Evolutionary conservation across 2,113 vertebrate genomes (phyloP).

Genomic region (Malurus elegans): DNA sequence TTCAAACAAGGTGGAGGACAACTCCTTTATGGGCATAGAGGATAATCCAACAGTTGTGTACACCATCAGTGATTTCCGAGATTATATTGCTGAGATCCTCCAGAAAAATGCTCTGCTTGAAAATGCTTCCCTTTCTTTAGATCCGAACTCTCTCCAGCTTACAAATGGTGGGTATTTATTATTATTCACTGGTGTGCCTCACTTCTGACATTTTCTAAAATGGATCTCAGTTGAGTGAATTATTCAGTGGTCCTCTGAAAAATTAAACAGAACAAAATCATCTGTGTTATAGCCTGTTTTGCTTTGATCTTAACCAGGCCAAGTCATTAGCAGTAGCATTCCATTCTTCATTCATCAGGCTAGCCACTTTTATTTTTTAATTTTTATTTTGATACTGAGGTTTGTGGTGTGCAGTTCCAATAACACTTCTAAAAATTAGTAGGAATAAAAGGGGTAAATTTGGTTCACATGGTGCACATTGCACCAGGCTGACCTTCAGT

Average conservation of each 20-base stretch:
- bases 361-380: not conserved
- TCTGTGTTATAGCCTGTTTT: not conserved
- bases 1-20: conserved; percentile 88
- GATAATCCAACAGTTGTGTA: conserved; percentile 80
- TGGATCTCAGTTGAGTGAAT: not conserved
- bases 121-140: conserved; percentile 78
- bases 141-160: conserved; percentile 74
- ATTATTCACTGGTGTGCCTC: not conserved
- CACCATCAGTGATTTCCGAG: conserved; percentile 78
- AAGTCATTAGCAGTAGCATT: not conserved
- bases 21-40: conserved; percentile 74
- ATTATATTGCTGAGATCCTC: conserved; percentile 77
- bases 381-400: not conserved
- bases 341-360: not conserved
- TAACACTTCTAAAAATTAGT: not conserved
- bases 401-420: not conserved
- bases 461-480: not conserved
- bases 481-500: not conserved
- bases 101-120: conserved; percentile 80
- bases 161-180: conserved; percentile 75
- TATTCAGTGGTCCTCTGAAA: not conserved
- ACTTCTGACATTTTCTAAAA: not conserved
- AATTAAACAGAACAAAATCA: not conserved
- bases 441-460: not conserved
- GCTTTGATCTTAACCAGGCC: not conserved